phyloP scores from a whole-genome alignment of 2,797 vertebrate species.

The Naso thynnoides region DNA sequence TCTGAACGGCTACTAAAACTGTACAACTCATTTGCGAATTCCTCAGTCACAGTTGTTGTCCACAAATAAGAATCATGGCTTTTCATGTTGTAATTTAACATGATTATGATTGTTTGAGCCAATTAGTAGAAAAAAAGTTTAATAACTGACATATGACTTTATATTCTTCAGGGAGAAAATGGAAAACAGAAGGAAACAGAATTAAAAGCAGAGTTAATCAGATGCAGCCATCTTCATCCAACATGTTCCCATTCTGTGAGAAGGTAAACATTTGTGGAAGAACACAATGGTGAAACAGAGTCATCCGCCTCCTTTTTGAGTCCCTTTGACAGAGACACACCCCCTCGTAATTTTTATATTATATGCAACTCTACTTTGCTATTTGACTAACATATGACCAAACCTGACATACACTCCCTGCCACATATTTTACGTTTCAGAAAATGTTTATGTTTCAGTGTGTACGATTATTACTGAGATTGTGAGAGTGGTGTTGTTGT shows the following conservation, averaged over 20 bases:
- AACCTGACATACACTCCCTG: not conserved
- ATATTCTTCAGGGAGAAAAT: constrained; percentile 3
- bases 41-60: not conserved
- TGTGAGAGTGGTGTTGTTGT: not conserved
- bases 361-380: not conserved
- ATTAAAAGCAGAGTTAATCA: constrained; percentile 42
- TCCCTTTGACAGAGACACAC: constrained; percentile 13
- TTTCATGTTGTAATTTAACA: not conserved
- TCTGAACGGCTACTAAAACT: not conserved
- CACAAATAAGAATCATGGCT: not conserved
- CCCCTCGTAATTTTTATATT: not conserved
- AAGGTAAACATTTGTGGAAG: constrained; percentile 67
- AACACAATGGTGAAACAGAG: constrained; percentile 30
- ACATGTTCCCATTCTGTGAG: constrained; percentile 36
- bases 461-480: not conserved
- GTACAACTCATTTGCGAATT: not conserved
- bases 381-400: not conserved
- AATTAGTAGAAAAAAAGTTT: not conserved
- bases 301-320: constrained; percentile 40
- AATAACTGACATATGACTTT: constrained; percentile 15
- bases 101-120: not conserved
- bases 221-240: constrained; percentile 40
- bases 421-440: not conserved
- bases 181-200: constrained; percentile 19
- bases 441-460: not conserved